Base-by-base conservation (phyloP, 2,797 vertebrate species). In the Cossypha heuglini region DNA sequence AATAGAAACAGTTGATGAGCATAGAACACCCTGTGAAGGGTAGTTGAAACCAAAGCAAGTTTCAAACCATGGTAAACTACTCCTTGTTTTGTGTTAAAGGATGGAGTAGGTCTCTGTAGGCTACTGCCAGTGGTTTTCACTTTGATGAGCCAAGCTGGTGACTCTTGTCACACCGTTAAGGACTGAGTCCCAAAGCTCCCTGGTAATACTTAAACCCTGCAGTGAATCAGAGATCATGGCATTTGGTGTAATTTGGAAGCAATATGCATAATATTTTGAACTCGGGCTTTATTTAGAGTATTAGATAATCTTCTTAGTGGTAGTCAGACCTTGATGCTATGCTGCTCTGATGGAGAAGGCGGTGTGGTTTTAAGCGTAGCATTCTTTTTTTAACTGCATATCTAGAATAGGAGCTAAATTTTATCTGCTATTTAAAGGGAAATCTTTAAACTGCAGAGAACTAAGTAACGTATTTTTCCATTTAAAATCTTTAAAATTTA, bases 141-240 rank as follows among this genome's bases (percentile, higher is more conserved):
- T 79, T 38, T 5, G 14, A 45, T 54, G 28, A 79, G 33, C 45
- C 13, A 48, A 57, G 37, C 6, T 90, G 31, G 31, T 13, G 21
- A 26, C 4, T 5, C 9, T 21, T 69, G 40, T 63, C 42, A 29
- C 14, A 16, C 9, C 0, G 0, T 37, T 57, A 28, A 52, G 59
- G 79, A 31, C 28, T 0, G 19, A 76, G 13, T 73, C 21, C 38
- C 33, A 35, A n/a, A 57, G 42, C 42, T 76, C 38, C n/a, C 37
- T 48, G 31, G 16, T 48, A 31, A 13, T 13, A 33, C 10, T 43
- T 37, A 25, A 52, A 20, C 35, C 20, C 24, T 55, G 16, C 26
- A 49, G n/a, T 18, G 38, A 83, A 62, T 42, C 24, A 25, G 5
- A 69, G 19, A 20, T 62, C 6, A 17, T 33, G 25, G 43, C 19